These are phyloP conservation scores for Sula dactylatra DNA, from an alignment of 2,113 vertebrate genomes.

Conservation along the genomic window DNA sequence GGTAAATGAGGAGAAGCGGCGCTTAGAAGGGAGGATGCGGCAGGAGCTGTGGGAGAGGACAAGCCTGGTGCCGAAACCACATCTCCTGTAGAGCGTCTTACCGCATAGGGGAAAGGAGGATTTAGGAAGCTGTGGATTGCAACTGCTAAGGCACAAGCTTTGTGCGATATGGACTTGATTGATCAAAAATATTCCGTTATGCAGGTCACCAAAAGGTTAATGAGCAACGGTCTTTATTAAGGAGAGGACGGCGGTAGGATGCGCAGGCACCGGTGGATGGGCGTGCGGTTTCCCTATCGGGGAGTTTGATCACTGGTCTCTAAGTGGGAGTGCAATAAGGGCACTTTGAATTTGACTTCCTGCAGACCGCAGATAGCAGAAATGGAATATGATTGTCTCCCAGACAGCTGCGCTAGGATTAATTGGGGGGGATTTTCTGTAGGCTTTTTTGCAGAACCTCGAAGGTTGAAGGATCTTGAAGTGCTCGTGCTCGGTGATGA, in stretches of 20 bases:
- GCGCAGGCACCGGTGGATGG: neutral
- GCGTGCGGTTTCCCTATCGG: neutral
- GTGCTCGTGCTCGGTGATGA: fast-evolving
- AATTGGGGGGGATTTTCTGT: neutral
- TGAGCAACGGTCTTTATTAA: neutral
- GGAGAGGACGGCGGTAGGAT: neutral
- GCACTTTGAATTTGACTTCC: neutral
- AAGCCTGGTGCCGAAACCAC: neutral
- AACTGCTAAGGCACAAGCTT: neutral
- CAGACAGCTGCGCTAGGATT: neutral
- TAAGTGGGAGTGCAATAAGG: neutral
- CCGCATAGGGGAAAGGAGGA: neutral
- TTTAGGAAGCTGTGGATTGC: neutral
- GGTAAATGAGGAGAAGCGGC: neutral
- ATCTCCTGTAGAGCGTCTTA: neutral
- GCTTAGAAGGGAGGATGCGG: neutral
- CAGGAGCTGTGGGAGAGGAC: neutral
- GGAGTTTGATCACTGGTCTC: neutral
- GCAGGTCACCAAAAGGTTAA: neutral
- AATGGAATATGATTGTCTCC: neutral
- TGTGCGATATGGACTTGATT: neutral
- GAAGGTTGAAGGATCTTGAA: neutral
- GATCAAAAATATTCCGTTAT: fast-evolving
- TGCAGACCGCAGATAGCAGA: neutral
- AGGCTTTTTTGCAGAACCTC: neutral